These are phyloP conservation scores for Aphelenchoides besseyi DNA, from an alignment of 1,140 invertebrate species.

Conservation along the genomic window DNA sequence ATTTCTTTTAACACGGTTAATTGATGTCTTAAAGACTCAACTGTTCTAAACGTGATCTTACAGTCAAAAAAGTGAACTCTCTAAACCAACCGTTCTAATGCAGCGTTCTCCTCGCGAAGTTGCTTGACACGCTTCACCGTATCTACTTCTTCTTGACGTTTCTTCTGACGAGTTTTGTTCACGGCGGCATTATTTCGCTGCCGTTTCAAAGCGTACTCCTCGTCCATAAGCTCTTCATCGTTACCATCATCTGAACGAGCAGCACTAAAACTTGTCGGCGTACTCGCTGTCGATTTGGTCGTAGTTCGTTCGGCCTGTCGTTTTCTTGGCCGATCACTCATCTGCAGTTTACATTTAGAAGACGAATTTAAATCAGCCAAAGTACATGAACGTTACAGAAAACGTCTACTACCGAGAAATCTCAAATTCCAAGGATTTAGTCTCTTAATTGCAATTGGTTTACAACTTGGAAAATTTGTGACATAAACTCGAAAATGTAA, in stretches of 20 bases:
- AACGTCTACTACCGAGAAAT: too few species aligned
- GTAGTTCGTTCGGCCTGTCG: background rate
- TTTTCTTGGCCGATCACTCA: background rate
- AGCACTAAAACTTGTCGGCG: background rate
- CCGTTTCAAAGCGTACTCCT: slow-evolving; percentile 43
- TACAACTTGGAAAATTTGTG: too few species aligned
- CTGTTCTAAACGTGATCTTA: slow-evolving; percentile 37
- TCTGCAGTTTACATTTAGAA: too few species aligned
- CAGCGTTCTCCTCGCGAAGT: slow-evolving; percentile 36
- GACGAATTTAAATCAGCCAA: too few species aligned
- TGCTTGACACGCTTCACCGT: slow-evolving; percentile 34
- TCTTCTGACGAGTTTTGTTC: slow-evolving; percentile 45
- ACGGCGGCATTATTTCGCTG: slow-evolving; percentile 42
- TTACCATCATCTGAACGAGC: slow-evolving; percentile 6
- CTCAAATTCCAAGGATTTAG: too few species aligned
- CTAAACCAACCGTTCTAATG: slow-evolving; percentile 29
- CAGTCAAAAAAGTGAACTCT: background rate
- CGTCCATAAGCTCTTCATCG: slow-evolving; percentile 8
- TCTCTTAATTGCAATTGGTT: too few species aligned
- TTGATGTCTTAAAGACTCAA: slow-evolving; percentile 44
- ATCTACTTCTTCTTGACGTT: slow-evolving; percentile 39
- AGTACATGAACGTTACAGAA: too few species aligned
- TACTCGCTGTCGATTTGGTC: background rate
- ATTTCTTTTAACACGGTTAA: slow-evolving; percentile 46
- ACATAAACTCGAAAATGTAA: too few species aligned